These are phyloP conservation scores for Euspilapteryx auroguttella DNA, from an alignment of 2,888 invertebrate genomes.

Conservation along the genomic window DNA sequence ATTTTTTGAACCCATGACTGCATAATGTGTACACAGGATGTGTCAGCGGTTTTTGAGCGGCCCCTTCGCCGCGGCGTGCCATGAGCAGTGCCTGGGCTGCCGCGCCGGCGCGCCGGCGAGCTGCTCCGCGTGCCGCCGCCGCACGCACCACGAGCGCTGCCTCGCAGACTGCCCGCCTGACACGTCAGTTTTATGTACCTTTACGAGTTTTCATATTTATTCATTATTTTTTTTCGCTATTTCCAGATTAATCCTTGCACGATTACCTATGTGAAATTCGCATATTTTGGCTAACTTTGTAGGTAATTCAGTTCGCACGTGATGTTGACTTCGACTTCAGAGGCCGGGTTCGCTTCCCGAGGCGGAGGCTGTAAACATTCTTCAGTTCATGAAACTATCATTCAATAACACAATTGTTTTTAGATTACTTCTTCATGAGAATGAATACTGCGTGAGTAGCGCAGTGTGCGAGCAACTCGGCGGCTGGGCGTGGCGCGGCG, in stretches of 20 bases:
- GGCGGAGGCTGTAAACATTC: too few species aligned
- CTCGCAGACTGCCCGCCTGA: conserved; percentile 65
- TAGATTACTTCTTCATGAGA: conserved; percentile 51
- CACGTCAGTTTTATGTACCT: conserved; percentile 62
- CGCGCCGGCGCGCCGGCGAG: conserved; percentile 56
- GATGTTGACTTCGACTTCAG: too few species aligned
- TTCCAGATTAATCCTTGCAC: conserved; percentile 46
- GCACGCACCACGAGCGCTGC: conserved; percentile 58
- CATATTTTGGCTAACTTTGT: too few species aligned
- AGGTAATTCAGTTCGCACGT: too few species aligned
- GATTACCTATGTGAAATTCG: too few species aligned
- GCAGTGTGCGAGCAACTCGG: conserved; percentile 62
- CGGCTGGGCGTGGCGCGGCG: conserved; percentile 63
- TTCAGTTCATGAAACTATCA: too few species aligned
- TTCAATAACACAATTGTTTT: too few species aligned
- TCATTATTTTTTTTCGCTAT: conserved; percentile 8
- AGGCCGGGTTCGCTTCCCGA: too few species aligned
- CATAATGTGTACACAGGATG: conserved; percentile 19
- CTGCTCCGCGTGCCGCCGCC: conserved; percentile 72
- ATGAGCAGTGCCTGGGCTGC: conserved; percentile 78
- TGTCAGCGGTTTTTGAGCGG: conserved; percentile 52
- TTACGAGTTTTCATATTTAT: too few species aligned
- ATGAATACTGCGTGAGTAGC: conserved; percentile 70
- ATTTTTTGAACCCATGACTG: too few species aligned
- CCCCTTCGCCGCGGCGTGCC: conserved; percentile 58